A percentile compares a stretch with the other conserved stretches of the same genome.
Evolutionary conservation across 2,113 vertebrate species (phyloP).

Genomic region (Leuciscus idus): DNA sequence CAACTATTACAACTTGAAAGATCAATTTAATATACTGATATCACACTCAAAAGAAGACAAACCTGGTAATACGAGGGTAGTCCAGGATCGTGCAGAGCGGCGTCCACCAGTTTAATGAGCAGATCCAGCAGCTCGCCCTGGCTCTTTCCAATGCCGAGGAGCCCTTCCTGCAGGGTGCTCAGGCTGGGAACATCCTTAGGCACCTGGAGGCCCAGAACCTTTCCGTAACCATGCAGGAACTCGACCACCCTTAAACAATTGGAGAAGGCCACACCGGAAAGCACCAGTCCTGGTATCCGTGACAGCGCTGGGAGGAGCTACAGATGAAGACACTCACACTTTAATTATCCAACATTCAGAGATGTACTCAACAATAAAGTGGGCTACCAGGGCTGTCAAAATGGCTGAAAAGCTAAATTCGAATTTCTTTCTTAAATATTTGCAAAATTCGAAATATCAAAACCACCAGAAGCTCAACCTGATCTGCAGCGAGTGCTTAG

Average conservation of each 20-base stretch:
- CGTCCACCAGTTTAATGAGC: conserved; percentile 83
- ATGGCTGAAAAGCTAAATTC: no score
- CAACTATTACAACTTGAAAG: no score
- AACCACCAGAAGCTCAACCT: no score
- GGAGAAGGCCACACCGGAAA: conserved; percentile 86
- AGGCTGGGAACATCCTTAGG: conserved; percentile 89
- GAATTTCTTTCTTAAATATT: no score
- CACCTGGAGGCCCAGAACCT: conserved; percentile 86
- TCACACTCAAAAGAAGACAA: background rate
- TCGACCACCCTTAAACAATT: conserved; percentile 89
- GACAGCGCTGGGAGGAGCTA: conserved; percentile 88
- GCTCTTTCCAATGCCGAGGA: conserved; percentile 85
- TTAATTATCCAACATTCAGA: background rate
- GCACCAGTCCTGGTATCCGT: conserved; percentile 85
- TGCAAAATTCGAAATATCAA: no score
- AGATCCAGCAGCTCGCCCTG: conserved; percentile 87
- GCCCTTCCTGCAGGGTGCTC: conserved; percentile 87
- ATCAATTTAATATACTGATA: background rate
- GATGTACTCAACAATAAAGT: no score
- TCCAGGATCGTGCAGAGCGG: conserved; percentile 87
- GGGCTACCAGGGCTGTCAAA: no score
- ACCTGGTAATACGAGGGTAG: conserved; percentile 90
- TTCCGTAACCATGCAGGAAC: conserved; percentile 92
- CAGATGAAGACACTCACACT: background rate
- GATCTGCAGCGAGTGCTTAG: no score